Evolutionary conservation across 2,888 invertebrate genomes (phyloP).

Genomic region (Tiliacea aurago): DNA sequence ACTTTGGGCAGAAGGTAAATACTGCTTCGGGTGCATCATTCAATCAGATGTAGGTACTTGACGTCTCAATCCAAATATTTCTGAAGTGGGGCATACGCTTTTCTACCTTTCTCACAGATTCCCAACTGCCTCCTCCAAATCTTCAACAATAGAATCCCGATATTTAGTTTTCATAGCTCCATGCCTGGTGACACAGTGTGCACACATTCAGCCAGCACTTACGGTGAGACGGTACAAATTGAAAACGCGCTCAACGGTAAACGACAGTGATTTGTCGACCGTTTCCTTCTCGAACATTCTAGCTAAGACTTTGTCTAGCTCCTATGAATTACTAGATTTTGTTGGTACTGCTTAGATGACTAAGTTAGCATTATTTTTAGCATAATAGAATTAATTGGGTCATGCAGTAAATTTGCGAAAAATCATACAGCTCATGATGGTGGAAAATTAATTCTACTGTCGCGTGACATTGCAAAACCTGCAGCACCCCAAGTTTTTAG

Average conservation of each 20-base stretch:
- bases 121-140: neutral
- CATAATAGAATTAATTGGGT: too few species aligned
- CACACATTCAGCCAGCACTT: conserved; percentile 78
- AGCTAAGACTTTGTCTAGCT: conserved; percentile 57
- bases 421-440: too few species aligned
- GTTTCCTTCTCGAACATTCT: conserved; percentile 53
- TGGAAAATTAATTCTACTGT: too few species aligned
- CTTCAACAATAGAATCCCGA: neutral
- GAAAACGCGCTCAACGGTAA: conserved; percentile 86
- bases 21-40: too few species aligned
- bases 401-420: too few species aligned
- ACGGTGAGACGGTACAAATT: conserved; percentile 85
- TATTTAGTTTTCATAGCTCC: conserved; percentile 52
- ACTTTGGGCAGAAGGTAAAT: too few species aligned
- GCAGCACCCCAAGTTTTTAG: too few species aligned
- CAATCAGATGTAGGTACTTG: too few species aligned
- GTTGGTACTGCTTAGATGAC: neutral
- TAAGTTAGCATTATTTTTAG: too few species aligned
- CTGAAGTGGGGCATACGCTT: neutral
- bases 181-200: conserved; percentile 60
- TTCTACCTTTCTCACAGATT: neutral
- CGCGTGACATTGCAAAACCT: too few species aligned
- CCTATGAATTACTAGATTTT: conserved; percentile 51
- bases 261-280: conserved; percentile 87
- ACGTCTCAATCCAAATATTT: too few species aligned